Base-by-base conservation (phyloP, 1,140 invertebrate species). In the Stegodyphus dumicola region DNA sequence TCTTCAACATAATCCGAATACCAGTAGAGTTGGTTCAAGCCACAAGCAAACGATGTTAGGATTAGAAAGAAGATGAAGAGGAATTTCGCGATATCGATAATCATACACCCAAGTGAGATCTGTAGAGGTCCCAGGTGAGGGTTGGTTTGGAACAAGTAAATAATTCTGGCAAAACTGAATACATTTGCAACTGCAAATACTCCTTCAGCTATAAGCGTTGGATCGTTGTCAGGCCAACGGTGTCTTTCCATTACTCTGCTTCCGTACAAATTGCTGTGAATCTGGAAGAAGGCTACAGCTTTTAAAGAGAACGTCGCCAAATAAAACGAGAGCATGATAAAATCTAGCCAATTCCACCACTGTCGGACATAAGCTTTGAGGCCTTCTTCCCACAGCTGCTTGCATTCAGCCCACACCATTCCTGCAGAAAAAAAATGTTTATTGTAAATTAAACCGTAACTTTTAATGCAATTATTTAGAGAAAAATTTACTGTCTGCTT, bases 321-420 rank as follows among this genome's bases (percentile, higher is more conserved):
- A 88, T 93, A 93, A 13, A 93, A 89, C n/a, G 92, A 90, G 84
- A 93, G 92, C n/a, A 93, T 93, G 85, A 92, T 91, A 88, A 93
- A 93, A 88, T 93, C 93, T 48, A 93, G 88, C 88, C 93, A 92
- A 88, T 93, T 93, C 93, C 92, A 93, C 92, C 92, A 92, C 86
- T 93, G 92, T 6, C 90, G 90, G 15, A 92, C 90, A 84, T 93
- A 93, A 51, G 92, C 91, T 76, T 91, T 91, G 0, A 92, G 90
- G 6, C 93, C 93, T 87, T 92, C 92, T 88, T 92, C 91, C 92
- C 92, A 93, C 5, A 93, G 88, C 88, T 93, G 92, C 86, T 93
- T 93, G 78, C 93, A 92, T 89, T 93, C 93, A 7, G 92, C 90
- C 92, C 92, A 93, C 85, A 93, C 92, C 87, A 93, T 89, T 81